Base-by-base conservation (phyloP, 92 coral and sea anemone species). In the Virgularia gustaviana region DNA sequence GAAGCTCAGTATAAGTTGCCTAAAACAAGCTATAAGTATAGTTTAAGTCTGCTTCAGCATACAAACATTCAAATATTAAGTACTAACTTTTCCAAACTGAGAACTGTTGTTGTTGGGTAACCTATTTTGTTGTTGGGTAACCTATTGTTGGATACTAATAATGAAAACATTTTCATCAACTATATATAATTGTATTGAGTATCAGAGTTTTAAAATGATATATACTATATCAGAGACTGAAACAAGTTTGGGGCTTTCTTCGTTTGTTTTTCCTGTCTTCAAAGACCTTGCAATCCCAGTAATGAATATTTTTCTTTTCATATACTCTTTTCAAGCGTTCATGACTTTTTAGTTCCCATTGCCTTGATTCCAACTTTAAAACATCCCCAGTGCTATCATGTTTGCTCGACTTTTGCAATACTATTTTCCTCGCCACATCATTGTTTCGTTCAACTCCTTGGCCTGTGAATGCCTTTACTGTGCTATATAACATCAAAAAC, bases 341-440 rank as follows among this genome's bases (percentile, higher is more conserved):
- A 6, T 38, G 28, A 42, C 54, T 63, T 36, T 74, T 62, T 32
- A 86, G 60, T n/a, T 71, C 64, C 90, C 86, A 81, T 51, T 85
- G 86, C 41, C 86, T 65, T 61, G 77, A 72, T 53, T 85, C 90
- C 29, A 81, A 77, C 29, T 62, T 47, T 33, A 81, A 35, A 24
- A 85, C 56, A 67, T 85, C 86, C 28, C 72, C 75, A 1, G 78
- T n/a, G n/a, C n/a, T n/a, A n/a, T n/a, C n/a, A n/a, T n/a, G n/a
- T n/a, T 16, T 85, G 36, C 65, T 81, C 9, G 84, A 85, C 65
- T 81, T 85, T 6, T 58, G 35, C 20, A 80, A 63, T 0, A 63
- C 49, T 33, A 63, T 36, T 23, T 43, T 74, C 25, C 79, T 49
- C 28, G 79, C 79, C 39, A 57, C 59, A 10, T 43, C 71, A 57